phyloP scores from a whole-genome alignment of 2,113 vertebrate species.

The Bujurquina vittata region DNA sequence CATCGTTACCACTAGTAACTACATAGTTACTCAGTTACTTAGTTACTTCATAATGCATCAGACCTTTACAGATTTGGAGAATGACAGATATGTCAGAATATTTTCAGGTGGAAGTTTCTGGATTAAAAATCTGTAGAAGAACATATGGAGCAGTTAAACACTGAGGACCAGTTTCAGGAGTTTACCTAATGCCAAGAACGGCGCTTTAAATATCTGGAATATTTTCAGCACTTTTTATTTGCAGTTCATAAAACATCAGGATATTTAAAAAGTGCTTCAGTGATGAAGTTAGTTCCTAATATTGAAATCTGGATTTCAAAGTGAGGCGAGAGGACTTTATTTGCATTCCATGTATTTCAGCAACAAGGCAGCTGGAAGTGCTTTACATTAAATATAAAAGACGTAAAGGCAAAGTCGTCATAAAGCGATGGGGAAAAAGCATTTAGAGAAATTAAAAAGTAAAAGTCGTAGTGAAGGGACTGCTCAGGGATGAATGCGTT shows the following conservation, averaged over 20 bases:
- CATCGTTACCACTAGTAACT: too few species aligned
- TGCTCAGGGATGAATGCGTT: slow-evolving; percentile 24
- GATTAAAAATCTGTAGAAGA: not conserved
- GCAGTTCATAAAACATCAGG: not conserved
- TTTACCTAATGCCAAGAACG: too few species aligned
- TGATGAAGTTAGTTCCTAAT: not conserved
- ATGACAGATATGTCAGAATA: not conserved
- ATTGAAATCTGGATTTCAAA: not conserved
- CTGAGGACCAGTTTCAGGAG: not conserved
- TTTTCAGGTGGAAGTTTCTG: not conserved
- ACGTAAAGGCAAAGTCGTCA: not conserved
- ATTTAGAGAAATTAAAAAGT: not conserved
- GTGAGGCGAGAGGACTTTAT: not conserved
- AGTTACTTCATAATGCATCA: too few species aligned
- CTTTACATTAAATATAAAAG: not conserved
- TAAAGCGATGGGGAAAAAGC: not conserved
- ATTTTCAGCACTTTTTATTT: not conserved
- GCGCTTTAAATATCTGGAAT: not conserved
- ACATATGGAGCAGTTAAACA: not conserved
- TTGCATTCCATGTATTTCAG: not conserved
- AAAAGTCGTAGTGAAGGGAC: not conserved
- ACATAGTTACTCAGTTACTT: too few species aligned
- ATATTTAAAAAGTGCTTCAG: not conserved
- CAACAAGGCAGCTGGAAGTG: not conserved
- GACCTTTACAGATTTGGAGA: too few species aligned